Evolutionary conservation across 2,888 invertebrate genomes (phyloP).

Genomic region (Lithophane leautieri): DNA sequence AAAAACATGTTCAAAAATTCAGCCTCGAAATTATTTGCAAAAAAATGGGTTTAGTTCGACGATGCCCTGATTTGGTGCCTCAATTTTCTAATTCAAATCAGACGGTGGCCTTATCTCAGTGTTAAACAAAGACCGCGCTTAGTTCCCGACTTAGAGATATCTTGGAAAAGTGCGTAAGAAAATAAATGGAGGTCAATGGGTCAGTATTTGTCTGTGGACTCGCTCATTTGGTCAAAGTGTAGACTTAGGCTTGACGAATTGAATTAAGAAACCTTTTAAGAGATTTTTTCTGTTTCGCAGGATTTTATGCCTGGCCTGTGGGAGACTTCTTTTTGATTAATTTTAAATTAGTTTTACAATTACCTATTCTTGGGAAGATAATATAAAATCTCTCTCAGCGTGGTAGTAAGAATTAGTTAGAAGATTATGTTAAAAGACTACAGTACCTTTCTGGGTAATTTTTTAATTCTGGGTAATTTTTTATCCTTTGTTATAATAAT

Average conservation of each 20-base stretch:
- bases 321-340: conserved; percentile 34
- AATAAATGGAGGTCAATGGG: conserved; percentile 68
- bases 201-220: conserved; percentile 66
- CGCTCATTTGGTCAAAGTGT: conserved; percentile 68
- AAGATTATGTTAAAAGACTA: too few relatives aligned
- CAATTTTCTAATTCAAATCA: conserved; percentile 84
- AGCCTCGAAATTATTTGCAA: conserved; percentile 78
- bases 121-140: conserved; percentile 73
- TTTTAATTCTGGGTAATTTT: too few relatives aligned
- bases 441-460: too few relatives aligned
- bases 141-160: conserved; percentile 61
- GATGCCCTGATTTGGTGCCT: conserved; percentile 71
- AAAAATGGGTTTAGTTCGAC: conserved; percentile 77
- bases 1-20: conserved; percentile 72
- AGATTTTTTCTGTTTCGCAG: conserved; percentile 22
- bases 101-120: conserved; percentile 72
- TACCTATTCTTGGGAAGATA: background rate
- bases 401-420: too few relatives aligned
- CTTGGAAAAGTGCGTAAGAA: conserved; percentile 60
- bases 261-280: conserved; percentile 66
- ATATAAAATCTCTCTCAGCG: background rate
- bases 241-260: conserved; percentile 68
- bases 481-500: too few relatives aligned
- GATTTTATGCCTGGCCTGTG: conserved; percentile 19
- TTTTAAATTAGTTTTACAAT: conserved; percentile 8